A percentile compares a stretch with the other conserved stretches of the same genome.
Evolutionary conservation across 2,888 invertebrate species (phyloP).

Genomic region (Buathra laborator): DNA sequence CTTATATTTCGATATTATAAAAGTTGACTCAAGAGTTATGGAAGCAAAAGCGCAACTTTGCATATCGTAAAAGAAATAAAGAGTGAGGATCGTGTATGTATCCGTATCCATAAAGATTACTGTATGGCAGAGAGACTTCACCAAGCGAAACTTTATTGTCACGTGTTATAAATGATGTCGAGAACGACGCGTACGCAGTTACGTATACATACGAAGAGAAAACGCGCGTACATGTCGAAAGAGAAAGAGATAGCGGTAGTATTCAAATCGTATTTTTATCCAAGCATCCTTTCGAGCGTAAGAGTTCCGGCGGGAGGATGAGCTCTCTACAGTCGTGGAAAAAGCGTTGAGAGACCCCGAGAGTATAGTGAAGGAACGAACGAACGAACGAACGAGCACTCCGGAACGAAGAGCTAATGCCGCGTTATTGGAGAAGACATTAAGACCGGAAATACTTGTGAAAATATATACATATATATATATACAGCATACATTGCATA

Average conservation of each 20-base stretch:
- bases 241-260: constrained; percentile 68
- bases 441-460: constrained; percentile 67
- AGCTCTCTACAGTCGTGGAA: constrained; percentile 47
- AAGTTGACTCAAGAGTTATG: constrained; percentile 48
- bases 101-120: constrained; percentile 83
- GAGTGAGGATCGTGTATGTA: constrained; percentile 72
- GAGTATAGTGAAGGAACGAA: constrained; percentile 35
- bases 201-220: constrained; percentile 67
- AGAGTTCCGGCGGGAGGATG: constrained; percentile 53
- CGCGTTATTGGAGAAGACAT: constrained; percentile 80
- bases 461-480: constrained; percentile 8
- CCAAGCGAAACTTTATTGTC: constrained; percentile 82
- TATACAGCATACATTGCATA: neutral
- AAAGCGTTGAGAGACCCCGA: constrained; percentile 65
- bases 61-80: constrained; percentile 60
- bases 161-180: constrained; percentile 84
- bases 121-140: constrained; percentile 74
- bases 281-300: constrained; percentile 81
- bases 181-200: constrained; percentile 71
- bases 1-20: constrained; percentile 35
- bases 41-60: constrained; percentile 52
- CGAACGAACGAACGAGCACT: constrained; percentile 15
- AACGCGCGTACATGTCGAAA: constrained; percentile 24
- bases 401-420: constrained; percentile 73
- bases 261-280: constrained; percentile 85